These are phyloP conservation scores for Acronicta leporina DNA, from an alignment of 2,888 invertebrate species.

Conservation along the genomic window DNA sequence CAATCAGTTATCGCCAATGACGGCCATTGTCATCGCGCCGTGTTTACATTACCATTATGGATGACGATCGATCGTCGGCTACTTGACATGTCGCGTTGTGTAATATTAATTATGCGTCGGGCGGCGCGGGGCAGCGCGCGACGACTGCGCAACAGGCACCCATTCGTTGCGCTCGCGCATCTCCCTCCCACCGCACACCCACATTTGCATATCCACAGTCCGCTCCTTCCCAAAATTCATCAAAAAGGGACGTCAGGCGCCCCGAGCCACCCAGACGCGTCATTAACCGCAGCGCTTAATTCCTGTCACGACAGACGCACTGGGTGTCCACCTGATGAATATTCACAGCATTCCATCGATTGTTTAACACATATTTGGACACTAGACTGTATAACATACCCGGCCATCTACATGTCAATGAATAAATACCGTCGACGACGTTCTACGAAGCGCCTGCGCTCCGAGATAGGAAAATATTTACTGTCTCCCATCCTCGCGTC, in stretches of 20 bases:
- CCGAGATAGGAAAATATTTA: conserved; percentile 84
- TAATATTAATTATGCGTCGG: conserved; percentile 85
- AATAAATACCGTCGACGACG: conserved; percentile 77
- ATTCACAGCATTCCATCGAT: conserved; percentile 87
- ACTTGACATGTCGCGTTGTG: conserved; percentile 81
- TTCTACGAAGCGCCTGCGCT: conserved; percentile 79
- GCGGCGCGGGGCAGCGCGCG: conserved; percentile 76
- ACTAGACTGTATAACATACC: conserved; percentile 75
- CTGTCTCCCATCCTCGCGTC: conserved; percentile 84
- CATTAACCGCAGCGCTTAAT: conserved; percentile 84
- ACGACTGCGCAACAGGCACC: conserved; percentile 79
- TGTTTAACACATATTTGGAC: conserved; percentile 87
- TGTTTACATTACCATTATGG: conserved; percentile 86
- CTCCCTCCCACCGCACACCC: conserved; percentile 84
- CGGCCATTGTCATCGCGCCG: conserved; percentile 78
- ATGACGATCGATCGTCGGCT: conserved; percentile 84
- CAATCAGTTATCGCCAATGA: conserved; percentile 75
- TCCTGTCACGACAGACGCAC: conserved; percentile 86
- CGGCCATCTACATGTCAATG: conserved; percentile 81
- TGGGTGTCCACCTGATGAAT: conserved; percentile 88
- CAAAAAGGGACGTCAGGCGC: conserved; percentile 80
- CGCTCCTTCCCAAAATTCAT: conserved; percentile 80
- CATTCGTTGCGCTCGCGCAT: conserved; percentile 85
- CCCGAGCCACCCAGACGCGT: conserved; percentile 83
- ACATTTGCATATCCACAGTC: conserved; percentile 85